Percentiles rank a stretch among this genome's conserved stretches.
phyloP scores from a whole-genome alignment of 2,888 invertebrate species.

The Drosophila mimetica region DNA sequence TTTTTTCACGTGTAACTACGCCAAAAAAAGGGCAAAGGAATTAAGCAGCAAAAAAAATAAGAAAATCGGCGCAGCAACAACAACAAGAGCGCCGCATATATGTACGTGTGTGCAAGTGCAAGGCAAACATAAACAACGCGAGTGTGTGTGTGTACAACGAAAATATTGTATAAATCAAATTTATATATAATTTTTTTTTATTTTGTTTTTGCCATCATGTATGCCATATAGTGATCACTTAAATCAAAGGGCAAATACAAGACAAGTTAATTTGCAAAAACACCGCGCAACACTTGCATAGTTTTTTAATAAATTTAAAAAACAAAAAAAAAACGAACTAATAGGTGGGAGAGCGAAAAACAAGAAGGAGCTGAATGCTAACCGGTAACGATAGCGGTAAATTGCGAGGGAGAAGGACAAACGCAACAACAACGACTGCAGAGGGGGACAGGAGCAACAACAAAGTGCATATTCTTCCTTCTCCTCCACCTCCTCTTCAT shows the following conservation, averaged over 20 bases:
- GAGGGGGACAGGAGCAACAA: conserved; percentile 27
- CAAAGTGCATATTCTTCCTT: conserved; percentile 69
- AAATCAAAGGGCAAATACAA: conserved; percentile 1
- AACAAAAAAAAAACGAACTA: conserved; percentile 17
- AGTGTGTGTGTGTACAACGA: conserved; percentile 46
- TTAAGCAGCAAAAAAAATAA: conserved; percentile 61
- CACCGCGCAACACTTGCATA: conserved; percentile 3
- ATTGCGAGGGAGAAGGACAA: conserved; percentile 25
- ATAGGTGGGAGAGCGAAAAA: conserved; percentile 4
- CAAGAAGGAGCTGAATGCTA: conserved; percentile 57
- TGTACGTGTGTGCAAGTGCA: conserved; percentile 59
- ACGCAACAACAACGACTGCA: conserved; percentile 18
- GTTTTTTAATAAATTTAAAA: conserved; percentile 5
- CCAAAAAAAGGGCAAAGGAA: conserved; percentile 55
- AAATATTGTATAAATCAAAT: conserved; percentile 39
- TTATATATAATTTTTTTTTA: conserved; percentile 14
- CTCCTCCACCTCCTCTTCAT: conserved; percentile 40
- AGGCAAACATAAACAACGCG: conserved; percentile 73
- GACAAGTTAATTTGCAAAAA: conserved; percentile 22
- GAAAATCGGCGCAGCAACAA: conserved; percentile 29
- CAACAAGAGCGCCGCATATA: conserved; percentile 52
- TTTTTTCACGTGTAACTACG: conserved; percentile 57
- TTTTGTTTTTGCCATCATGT: conserved; percentile 12
- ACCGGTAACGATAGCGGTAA: conserved; percentile 63
- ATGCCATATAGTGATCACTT: conserved; percentile 6